Evolutionary conservation across 2,797 vertebrate genomes (phyloP).

Genomic region (Gymnothorax reevesii): DNA sequence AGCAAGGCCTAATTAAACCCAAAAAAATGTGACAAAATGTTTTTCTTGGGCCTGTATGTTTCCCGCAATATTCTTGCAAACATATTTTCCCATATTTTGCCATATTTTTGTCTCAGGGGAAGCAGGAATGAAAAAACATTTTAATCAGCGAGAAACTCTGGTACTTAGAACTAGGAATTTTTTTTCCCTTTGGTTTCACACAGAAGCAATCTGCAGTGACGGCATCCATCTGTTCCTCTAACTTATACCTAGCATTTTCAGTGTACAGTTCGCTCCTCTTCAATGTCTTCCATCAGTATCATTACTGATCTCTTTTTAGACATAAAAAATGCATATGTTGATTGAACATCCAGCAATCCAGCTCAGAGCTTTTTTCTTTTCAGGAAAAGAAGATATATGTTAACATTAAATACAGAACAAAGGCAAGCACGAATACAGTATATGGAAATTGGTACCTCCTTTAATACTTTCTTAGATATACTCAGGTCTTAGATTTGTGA

Average conservation of each 20-base stretch:
- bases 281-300: not conserved
- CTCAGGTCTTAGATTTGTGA: not conserved
- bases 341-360: too few relatives aligned
- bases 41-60: slow-evolving; percentile 1
- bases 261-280: not conserved
- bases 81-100: not conserved
- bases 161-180: not conserved
- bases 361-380: too few relatives aligned
- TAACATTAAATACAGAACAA: not conserved
- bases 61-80: not conserved
- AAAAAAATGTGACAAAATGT: slow-evolving; percentile 1
- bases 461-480: not conserved
- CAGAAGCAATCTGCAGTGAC: not conserved
- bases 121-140: not conserved
- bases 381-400: too few relatives aligned
- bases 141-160: not conserved
- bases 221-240: slow-evolving; percentile 13
- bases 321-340: slow-evolving; percentile 2
- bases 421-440: not conserved
- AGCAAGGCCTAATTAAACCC: not conserved
- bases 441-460: not conserved
- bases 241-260: not conserved
- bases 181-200: not conserved
- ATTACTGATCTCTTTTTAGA: not conserved
- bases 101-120: not conserved